Evolutionary conservation across 1,140 invertebrate genomes (phyloP).

Genomic region (Melanaphis sacchari): DNA sequence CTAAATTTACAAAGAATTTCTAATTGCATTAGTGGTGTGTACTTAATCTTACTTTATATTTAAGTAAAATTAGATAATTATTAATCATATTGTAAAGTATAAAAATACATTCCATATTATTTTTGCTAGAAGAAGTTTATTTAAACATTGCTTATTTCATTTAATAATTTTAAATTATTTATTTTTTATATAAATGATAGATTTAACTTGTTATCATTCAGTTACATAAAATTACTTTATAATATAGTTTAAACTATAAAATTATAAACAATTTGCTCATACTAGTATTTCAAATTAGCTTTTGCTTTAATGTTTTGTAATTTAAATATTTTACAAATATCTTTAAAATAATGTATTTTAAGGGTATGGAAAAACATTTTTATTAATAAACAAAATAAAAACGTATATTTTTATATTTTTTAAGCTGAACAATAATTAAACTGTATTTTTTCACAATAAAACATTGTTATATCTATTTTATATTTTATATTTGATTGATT

Average conservation of each 20-base stretch:
- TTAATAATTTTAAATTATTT: not conserved
- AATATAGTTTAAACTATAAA: not conserved
- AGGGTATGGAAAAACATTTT: not conserved
- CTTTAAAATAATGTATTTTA: not conserved
- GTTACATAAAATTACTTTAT: not conserved
- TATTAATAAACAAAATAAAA: not conserved
- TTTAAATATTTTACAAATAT: not conserved
- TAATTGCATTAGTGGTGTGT: not conserved
- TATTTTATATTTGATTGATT: slow-evolving; percentile 13
- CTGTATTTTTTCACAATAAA: not conserved
- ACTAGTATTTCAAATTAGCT: not conserved
- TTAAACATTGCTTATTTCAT: not conserved
- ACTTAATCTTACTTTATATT: not conserved
- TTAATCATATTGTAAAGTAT: not conserved
- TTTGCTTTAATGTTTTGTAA: not conserved
- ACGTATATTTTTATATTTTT: not conserved
- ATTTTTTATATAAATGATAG: not conserved
- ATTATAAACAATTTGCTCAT: not conserved
- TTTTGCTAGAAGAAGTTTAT: too few species aligned
- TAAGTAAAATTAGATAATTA: not conserved
- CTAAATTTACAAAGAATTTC: not conserved
- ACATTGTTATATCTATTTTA: not conserved
- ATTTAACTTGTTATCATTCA: not conserved
- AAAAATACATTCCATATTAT: not conserved
- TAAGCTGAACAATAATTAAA: not conserved